Evolutionary conservation across 2,113 vertebrate genomes (phyloP).

Genomic region (Dryoscopus gambensis): DNA sequence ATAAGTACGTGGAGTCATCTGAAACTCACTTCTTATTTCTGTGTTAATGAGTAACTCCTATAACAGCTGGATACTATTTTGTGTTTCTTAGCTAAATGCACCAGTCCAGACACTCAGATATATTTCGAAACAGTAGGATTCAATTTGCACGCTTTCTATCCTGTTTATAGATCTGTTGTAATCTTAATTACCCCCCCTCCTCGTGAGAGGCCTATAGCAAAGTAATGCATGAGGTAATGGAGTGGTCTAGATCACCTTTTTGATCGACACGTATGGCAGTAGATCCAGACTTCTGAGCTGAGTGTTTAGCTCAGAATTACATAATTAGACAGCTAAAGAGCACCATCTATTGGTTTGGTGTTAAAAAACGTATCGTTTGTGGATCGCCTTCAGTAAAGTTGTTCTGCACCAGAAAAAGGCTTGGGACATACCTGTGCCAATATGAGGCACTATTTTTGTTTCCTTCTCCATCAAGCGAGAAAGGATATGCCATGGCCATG

Average conservation of each 20-base stretch:
- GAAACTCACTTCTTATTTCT: background rate
- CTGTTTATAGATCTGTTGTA: background rate
- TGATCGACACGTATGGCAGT: background rate
- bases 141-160: background rate
- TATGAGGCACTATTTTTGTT: background rate
- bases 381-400: background rate
- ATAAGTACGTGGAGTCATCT: background rate
- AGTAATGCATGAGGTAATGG: background rate
- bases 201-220: background rate
- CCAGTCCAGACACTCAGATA: background rate
- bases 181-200: background rate
- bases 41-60: background rate
- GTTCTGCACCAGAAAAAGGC: background rate
- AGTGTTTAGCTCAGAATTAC: background rate
- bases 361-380: background rate
- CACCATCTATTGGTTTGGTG: constrained; percentile 42
- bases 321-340: constrained; percentile 41
- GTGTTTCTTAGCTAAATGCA: background rate
- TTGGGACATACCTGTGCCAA: background rate
- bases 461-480: background rate
- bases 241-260: background rate
- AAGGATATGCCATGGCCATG: background rate
- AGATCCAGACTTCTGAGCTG: background rate
- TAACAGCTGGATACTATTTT: background rate
- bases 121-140: background rate